A percentile compares a stretch with the other conserved stretches of the same genome.
These are phyloP conservation scores for Myrmophylax atrothorax DNA, from an alignment of 2,113 vertebrate genomes.

Conservation along the genomic window DNA sequence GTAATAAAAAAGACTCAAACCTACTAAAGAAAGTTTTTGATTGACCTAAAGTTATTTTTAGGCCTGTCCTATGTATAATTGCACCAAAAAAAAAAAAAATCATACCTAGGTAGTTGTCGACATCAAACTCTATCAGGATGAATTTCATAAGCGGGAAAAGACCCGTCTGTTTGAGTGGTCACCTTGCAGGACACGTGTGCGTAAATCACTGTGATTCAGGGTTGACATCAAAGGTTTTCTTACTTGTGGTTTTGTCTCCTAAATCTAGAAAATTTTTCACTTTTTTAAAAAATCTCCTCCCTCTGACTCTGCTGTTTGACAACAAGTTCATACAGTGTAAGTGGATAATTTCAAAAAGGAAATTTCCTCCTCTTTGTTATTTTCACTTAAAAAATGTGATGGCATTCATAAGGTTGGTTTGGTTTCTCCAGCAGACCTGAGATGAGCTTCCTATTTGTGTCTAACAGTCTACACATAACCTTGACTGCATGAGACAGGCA, in stretches of 20 bases:
- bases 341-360: neutral
- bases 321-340: neutral
- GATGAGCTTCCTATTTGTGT: neutral
- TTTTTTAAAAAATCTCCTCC: neutral
- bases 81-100: neutral
- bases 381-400: neutral
- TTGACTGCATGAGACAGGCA: constrained; percentile 8
- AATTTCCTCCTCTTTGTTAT: neutral
- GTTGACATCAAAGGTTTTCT: constrained; percentile 10
- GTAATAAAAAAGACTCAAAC: neutral
- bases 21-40: neutral
- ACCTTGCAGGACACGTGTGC: neutral
- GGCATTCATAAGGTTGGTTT: neutral
- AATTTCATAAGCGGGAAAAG: neutral
- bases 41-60: neutral
- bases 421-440: neutral
- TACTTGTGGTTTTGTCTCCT: neutral
- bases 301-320: neutral
- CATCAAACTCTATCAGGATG: neutral
- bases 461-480: neutral
- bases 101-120: neutral
- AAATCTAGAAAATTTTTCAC: neutral
- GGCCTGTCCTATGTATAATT: neutral
- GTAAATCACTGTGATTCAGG: neutral
- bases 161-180: neutral